Evolutionary conservation across 2,113 vertebrate genomes (phyloP).

Genomic region (Odocoileus hemionus): DNA sequence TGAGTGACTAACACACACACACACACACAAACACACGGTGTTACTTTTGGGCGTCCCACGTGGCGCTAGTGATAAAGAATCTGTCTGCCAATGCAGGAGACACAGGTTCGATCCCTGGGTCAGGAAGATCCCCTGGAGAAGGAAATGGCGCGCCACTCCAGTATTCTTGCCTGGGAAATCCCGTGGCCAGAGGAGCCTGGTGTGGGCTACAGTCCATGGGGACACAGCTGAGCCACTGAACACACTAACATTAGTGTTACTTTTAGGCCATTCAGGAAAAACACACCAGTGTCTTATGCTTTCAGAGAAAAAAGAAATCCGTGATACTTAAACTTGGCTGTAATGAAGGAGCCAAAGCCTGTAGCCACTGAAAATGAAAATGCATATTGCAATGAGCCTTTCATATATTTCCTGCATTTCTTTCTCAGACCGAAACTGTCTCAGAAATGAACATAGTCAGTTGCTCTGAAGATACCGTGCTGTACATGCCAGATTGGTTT

Average conservation of each 20-base stretch:
- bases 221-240: background rate
- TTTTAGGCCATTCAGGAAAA: background rate
- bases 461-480: background rate
- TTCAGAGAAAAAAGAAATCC: background rate
- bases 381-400: background rate
- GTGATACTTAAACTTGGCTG: background rate
- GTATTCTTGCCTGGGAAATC: background rate
- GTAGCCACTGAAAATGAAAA: background rate
- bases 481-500: background rate
- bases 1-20: background rate
- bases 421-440: background rate
- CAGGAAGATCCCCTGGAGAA: background rate
- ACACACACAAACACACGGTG: accelerated
- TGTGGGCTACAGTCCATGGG: background rate
- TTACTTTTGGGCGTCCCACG: background rate
- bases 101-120: background rate
- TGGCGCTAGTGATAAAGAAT: background rate
- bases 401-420: background rate
- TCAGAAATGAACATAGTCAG: background rate
- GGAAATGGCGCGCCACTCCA: background rate
- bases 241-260: background rate
- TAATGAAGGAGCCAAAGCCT: background rate
- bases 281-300: background rate
- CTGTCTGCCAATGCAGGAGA: background rate
- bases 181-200: background rate